Conservation (phyloP, 2,797 vertebrate genomes). For the Urophycis tenuis region DNA sequence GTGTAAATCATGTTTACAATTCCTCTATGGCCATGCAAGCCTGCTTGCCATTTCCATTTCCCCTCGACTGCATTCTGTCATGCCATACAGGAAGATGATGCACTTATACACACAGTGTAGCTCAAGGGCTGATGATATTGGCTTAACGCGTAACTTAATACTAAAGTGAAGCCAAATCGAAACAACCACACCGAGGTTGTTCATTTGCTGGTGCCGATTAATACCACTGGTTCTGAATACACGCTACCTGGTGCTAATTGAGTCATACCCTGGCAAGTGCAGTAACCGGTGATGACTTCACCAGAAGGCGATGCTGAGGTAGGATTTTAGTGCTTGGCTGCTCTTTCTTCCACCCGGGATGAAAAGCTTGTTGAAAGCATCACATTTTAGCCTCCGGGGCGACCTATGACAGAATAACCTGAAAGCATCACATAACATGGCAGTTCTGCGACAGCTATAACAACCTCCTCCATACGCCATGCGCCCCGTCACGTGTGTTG, state of each 20-base stretch:
- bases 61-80: background rate
- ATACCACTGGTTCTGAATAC: too few species aligned
- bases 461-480: slow-evolving; percentile 30
- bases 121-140: background rate
- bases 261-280: background rate
- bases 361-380: slow-evolving; percentile 52
- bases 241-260: background rate
- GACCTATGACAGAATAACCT: slow-evolving; percentile 13
- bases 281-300: background rate
- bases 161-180: background rate
- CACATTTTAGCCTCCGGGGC: slow-evolving; percentile 32
- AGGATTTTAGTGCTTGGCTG: slow-evolving; percentile 17
- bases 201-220: background rate
- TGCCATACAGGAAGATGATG: background rate
- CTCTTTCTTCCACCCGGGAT: background rate
- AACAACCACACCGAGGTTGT: background rate
- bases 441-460: slow-evolving; percentile 32
- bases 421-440: slow-evolving; percentile 28
- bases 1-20: background rate
- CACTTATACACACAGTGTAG: background rate
- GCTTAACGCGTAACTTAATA: background rate
- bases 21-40: background rate
- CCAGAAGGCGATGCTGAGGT: background rate
- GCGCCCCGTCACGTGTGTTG: too few species aligned
- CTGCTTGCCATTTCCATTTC: background rate